Base-by-base conservation (phyloP, 2,888 invertebrate species). In the Melitaea athalia region DNA sequence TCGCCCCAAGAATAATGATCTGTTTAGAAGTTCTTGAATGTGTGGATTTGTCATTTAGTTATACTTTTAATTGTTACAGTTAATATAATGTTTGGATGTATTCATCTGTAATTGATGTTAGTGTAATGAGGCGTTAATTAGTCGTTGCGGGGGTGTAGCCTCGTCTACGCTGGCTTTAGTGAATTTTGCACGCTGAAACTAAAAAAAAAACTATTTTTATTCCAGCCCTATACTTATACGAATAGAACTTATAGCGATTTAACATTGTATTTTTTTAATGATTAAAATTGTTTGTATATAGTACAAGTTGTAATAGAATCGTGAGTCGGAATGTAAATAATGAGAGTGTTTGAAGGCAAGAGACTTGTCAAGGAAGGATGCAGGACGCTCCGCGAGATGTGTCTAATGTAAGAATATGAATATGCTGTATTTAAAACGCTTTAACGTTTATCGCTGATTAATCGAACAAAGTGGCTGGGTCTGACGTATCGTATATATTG, bases 211-310 rank as follows among this genome's bases (percentile, higher is more conserved):
- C 82, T 87, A 88, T 88, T 89, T 87, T 87, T 87, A 91, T 91
- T 92, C 91, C 91, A 91, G 87, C 83, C 86, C 86, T 89, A 86
- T 88, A 74, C 74, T 84, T 84, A 57, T 68, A 68, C 80, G 84
- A 67, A 85, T 90, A 89, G 89, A 89, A 84, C 84, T 90, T 87
- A 81, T 88, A 91, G 89, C 86, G 82, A 88, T 88, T 89, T 88
- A 88, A 87, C 84, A 87, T 83, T 89, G 89, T 91, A 91, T 91
- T 89, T 91, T 91, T 91, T 90, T 87, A 85, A 87, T 80, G 78
- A 80, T 83, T 82, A 75, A 80, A 88, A 89, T 89, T 91, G 89
- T 91, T 91, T 92, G 92, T 92, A 92, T 90, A 92, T 92, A 92
- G 92, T 91, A 92, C 91, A 92, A 91, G 91, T 89, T 85, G 87